A percentile compares a stretch with the other conserved stretches of the same genome.
Conservation (phyloP, 2,113 vertebrate genomes). For the Hippolais icterina region DNA sequence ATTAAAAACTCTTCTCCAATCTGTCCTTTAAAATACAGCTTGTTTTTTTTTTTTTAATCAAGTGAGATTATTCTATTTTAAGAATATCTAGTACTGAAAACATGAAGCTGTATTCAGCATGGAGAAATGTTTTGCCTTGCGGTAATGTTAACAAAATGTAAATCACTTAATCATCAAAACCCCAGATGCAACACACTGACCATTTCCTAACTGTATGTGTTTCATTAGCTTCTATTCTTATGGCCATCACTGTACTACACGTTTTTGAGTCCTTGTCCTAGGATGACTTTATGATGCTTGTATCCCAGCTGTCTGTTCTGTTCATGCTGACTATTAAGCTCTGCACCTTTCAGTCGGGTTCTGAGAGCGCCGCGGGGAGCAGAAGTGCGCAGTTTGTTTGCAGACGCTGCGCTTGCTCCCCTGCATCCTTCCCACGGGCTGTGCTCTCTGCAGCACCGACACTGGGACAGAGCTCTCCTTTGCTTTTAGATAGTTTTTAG, state of each 20-base stretch:
- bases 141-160: not conserved
- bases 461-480: not conserved
- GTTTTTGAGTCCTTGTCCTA: not conserved
- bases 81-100: not conserved
- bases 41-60: not conserved
- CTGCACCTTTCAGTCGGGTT: too few relatives aligned
- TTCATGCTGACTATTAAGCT: not conserved
- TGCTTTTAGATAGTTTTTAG: not conserved
- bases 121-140: not conserved
- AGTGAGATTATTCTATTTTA: not conserved
- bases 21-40: not conserved
- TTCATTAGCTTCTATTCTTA: not conserved
- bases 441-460: not conserved
- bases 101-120: not conserved
- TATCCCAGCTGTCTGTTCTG: not conserved
- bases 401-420: not conserved
- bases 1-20: not conserved
- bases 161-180: not conserved
- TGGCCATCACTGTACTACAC: not conserved
- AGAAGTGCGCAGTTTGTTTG: rapidly evolving
- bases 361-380: rapidly evolving
- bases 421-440: not conserved
- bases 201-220: not conserved
- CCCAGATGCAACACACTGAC: not conserved
- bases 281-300: not conserved